These are phyloP conservation scores for Calcarius lapponicus DNA, from an alignment of 2,797 vertebrate genomes.

Conservation along the genomic window DNA sequence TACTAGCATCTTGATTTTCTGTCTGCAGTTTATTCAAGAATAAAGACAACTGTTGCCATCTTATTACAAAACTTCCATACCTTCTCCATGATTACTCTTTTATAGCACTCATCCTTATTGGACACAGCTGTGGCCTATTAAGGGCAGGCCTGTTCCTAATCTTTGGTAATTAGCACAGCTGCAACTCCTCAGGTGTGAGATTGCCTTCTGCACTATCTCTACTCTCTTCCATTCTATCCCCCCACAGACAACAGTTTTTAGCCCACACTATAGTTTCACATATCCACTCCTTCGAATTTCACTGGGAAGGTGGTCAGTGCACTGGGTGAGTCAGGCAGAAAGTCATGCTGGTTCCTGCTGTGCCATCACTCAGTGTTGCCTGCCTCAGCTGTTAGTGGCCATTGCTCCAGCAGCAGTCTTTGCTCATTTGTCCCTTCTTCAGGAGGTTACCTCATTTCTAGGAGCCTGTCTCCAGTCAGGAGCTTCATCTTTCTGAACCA, in stretches of 20 bases:
- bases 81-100: no score
- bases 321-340: not conserved
- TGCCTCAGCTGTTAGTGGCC: not conserved
- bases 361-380: accelerated
- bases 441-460: not conserved
- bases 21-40: not conserved
- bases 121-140: no score
- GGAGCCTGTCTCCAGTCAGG: not conserved
- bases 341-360: accelerated
- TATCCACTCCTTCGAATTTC: not conserved
- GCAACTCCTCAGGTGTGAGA: no score
- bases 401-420: accelerated
- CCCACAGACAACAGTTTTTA: not conserved
- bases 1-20: not conserved
- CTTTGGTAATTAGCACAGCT: no score
- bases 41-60: not conserved
- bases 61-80: no score
- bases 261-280: accelerated
- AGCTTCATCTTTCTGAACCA: not conserved
- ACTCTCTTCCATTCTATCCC: no score
- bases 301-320: accelerated
- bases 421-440: not conserved
- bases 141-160: no score
- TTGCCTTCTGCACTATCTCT: no score
- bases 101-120: no score